Evolutionary conservation across 2,797 vertebrate genomes (phyloP), one percentile per base, ranked within the genome.

Genomic region (Megaceryle alcyon): DNA sequence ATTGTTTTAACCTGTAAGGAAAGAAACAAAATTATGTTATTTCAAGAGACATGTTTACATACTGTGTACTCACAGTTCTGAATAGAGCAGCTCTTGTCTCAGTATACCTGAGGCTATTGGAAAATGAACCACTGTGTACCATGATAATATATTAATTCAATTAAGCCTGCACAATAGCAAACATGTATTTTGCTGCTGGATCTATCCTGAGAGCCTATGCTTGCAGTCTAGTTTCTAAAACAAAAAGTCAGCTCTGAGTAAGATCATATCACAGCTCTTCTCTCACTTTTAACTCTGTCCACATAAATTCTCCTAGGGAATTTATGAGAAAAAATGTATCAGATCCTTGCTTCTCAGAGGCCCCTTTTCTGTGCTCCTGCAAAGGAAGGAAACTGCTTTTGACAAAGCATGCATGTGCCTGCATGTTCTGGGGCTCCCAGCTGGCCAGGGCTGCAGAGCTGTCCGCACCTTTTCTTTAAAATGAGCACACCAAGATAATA

Each of bases 131-230:
- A 4, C 59, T 41, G 19, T 68, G 41, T 77, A 43, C 64, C 29
- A 59, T 76, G 78, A 72, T 89, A 86, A 88, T 91, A 28, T n/a
- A 56, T 93, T 78, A 69, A 86, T 92, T 86, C 61, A 83, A 43
- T 93, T 80, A 91, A 83, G 14, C 22, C 31, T 82, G 76, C 28
- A 28, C 39, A 76, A 13, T 19, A 10, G 35, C 59, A 90, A 79
- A 65, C 28, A 12, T 33, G 9, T 81, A 20, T 83, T 86, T 94
- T 89, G 60, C 81, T 93, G 14, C 72, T 82, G 69, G 20, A 81
- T 93, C 92, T 89, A 19, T 87, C 72, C 59, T 54, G 43, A 65
- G 70, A 90, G 59, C 54, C 54, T 91, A 3, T 53, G 26, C 39
- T 87, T 80, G 28, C 35, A 44, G 26, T 63, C 41, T 70, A 2